Conservation (phyloP, 2,888 invertebrate genomes). For the Cerastis leucographa region DNA sequence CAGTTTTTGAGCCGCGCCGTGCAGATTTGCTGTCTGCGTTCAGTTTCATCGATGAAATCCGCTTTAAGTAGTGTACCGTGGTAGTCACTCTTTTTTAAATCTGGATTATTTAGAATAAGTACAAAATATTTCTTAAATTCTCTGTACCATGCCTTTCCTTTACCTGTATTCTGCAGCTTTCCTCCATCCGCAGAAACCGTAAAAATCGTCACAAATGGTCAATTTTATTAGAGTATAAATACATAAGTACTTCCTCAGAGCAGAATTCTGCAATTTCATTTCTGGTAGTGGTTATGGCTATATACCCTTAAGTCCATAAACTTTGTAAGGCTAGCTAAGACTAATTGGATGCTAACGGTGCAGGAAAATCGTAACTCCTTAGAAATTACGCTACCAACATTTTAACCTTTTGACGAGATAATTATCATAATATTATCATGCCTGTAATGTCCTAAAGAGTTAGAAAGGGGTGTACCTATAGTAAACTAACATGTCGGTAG, state of each 20-base stretch:
- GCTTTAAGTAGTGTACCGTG: neutral
- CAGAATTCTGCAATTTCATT: neutral
- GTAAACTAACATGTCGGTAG: neutral
- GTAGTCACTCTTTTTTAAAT: neutral
- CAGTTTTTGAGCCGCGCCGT: neutral
- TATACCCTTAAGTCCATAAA: neutral
- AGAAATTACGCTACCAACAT: neutral
- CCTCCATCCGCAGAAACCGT: no score
- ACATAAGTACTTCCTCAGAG: neutral
- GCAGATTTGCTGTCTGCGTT: neutral
- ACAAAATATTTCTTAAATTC: neutral
- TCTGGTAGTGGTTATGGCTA: conserved; percentile 4
- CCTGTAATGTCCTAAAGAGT: neutral
- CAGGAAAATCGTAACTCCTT: neutral
- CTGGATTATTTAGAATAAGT: neutral
- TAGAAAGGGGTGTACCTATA: neutral
- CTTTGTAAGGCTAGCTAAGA: neutral
- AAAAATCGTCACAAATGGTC: neutral
- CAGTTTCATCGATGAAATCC: neutral
- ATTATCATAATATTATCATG: neutral
- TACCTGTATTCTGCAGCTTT: no score
- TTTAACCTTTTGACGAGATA: no score
- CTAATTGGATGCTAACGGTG: neutral
- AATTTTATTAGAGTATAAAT: neutral
- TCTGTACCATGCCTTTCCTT: no score